Base-by-base conservation (phyloP, 1,140 invertebrate species). In the Drosophila grimshawi region DNA sequence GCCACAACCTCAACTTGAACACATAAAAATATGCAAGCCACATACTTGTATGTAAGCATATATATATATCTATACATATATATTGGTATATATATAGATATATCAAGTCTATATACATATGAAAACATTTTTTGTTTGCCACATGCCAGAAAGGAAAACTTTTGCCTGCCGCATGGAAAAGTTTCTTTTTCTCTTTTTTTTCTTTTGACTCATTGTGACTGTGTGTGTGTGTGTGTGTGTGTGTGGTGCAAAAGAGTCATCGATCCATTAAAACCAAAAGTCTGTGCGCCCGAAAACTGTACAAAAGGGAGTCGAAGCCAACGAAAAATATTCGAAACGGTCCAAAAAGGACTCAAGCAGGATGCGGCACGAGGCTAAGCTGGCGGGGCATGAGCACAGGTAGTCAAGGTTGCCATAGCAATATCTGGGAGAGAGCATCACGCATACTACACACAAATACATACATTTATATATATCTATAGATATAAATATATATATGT, bases 251-350 rank as follows among this genome's bases (percentile, higher is more conserved):
- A 66, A 75, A 71, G 71, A 89, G 80, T 75, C 85, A 89, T 89
- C 86, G 85, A 89, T 89, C 85, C 85, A 89, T 89, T 89, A 89
- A 89, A 89, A 89, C 86, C 85, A 82, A 89, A 89, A 85, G 81
- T 86, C 83, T 86, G 80, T 73, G 64, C 78, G 46, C 71, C 78
- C 72, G 51, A 85, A 83, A 79, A 86, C 52, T 67, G 51, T 67
- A 63, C 51, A 77, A 67, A 19, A 66, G 55, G 65, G 65, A 49
- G 46, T 43, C 53, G 55, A 61, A 59, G 39, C 39, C 33, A 35
- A 71, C 10, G 55, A 45, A 52, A 51, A 48, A 27, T 30, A 32
- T 43, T 51, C 43, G 39, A 56, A 70, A 41, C 62, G 32, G 57
- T 30, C 63, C 48, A 72, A 63, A 74, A 62, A 70, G 79, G 48